Conservation (phyloP, 2,113 vertebrate genomes). For the Axis porcinus region DNA sequence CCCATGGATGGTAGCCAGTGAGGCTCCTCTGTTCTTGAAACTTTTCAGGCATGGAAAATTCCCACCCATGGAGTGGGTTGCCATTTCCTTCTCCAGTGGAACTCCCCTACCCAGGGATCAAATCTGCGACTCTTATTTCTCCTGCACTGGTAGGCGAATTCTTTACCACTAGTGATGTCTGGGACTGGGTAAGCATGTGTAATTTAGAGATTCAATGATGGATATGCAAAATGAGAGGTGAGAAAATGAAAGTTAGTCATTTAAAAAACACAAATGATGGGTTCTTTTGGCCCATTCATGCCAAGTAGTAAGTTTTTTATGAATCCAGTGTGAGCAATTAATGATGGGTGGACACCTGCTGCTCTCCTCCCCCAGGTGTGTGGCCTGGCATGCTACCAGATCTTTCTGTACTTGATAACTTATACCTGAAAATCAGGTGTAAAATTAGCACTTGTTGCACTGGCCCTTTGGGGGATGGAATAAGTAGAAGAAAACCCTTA, state of each 20-base stretch:
- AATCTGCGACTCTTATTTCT: background rate
- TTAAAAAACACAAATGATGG: background rate
- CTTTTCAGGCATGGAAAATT: background rate
- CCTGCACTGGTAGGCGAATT: background rate
- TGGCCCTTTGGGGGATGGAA: no score
- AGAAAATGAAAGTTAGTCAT: background rate
- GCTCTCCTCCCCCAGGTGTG: fast-evolving
- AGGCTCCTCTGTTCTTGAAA: background rate
- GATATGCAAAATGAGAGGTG: fast-evolving
- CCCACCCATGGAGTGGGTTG: background rate
- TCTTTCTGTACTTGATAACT: background rate
- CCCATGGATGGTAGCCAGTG: background rate
- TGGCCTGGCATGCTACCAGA: fast-evolving
- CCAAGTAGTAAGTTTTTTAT: no score
- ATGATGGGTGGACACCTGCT: fast-evolving
- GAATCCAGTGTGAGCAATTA: fast-evolving
- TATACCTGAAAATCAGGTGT: background rate
- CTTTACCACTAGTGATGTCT: background rate
- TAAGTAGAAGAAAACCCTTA: fast-evolving
- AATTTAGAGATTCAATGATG: background rate
- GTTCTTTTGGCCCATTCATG: background rate
- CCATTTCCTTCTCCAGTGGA: background rate
- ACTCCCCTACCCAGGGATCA: fast-evolving
- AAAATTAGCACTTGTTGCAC: no score
- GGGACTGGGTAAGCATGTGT: fast-evolving